Percentiles rank a stretch among this genome's conserved stretches.
Conservation (phyloP, 2,113 vertebrate species). For the Notechis scutatus region DNA sequence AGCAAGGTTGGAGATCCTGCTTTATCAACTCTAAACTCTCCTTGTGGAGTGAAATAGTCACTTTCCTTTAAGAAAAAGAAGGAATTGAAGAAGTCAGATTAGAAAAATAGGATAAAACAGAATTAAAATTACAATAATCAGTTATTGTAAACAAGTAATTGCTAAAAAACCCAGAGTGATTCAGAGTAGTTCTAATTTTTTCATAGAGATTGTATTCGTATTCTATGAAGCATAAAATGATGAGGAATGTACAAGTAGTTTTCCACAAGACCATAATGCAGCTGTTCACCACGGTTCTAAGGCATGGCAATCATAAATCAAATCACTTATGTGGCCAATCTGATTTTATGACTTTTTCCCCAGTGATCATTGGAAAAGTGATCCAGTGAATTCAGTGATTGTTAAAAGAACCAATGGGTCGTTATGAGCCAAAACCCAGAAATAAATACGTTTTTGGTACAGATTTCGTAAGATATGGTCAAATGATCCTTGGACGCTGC, state of each 20-base stretch:
- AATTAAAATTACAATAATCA: neutral
- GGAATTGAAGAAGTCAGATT: conserved; percentile 14
- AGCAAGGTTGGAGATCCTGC: conserved; percentile 95
- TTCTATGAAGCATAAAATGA: neutral
- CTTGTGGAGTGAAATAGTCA: conserved; percentile 98
- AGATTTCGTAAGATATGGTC: neutral
- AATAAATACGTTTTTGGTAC: neutral
- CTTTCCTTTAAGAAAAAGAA: conserved; percentile 80
- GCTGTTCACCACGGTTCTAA: neutral
- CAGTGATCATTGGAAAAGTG: too few relatives aligned
- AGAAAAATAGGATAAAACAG: neutral
- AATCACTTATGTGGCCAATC: neutral
- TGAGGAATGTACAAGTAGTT: neutral
- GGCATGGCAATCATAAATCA: neutral
- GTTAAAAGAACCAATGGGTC: neutral
- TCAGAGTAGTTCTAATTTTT: neutral
- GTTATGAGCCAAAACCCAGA: neutral
- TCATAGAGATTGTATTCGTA: neutral
- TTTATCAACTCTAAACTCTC: conserved; percentile 97
- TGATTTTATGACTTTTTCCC: neutral
- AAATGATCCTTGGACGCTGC: neutral
- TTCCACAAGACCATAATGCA: neutral
- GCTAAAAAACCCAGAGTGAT: neutral
- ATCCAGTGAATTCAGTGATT: neutral
- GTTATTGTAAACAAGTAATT: neutral